Percentiles rank a stretch among this genome's conserved stretches.
These are phyloP conservation scores for Chymomyza caudatula DNA, from an alignment of 2,888 invertebrate species.

Conservation along the genomic window DNA sequence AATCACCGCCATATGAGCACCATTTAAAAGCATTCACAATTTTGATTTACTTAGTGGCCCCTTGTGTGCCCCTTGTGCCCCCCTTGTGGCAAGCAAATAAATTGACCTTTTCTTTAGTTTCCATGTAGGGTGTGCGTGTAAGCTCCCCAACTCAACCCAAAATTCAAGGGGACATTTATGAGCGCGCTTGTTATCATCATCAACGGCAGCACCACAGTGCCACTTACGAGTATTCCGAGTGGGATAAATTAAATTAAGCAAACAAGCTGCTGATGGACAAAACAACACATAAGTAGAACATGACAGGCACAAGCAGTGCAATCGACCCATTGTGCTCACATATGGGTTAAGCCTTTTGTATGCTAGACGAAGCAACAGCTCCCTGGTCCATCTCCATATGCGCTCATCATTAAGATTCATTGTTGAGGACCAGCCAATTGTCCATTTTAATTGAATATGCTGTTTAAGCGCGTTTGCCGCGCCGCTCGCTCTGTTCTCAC, in stretches of 20 bases:
- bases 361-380: background rate
- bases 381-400: background rate
- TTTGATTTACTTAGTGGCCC: slow-evolving; percentile 33
- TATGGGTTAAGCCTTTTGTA: slow-evolving; percentile 4
- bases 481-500: background rate
- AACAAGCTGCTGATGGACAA: slow-evolving; percentile 38
- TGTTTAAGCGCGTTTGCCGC: background rate
- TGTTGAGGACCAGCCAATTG: slow-evolving; percentile 26
- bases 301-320: background rate
- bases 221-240: background rate
- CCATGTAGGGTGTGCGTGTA: background rate
- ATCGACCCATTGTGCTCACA: background rate
- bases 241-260: slow-evolving; percentile 64
- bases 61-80: background rate
- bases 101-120: slow-evolving; percentile 46
- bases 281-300: slow-evolving; percentile 1
- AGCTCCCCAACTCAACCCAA: background rate
- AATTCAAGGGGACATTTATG: background rate
- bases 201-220: slow-evolving; percentile 32
- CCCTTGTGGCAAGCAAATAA: slow-evolving; percentile 44
- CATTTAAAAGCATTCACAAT: slow-evolving; percentile 29
- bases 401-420: slow-evolving; percentile 25
- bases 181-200: slow-evolving; percentile 27
- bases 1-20: background rate
- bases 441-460: slow-evolving; percentile 38